Base-by-base conservation (phyloP, 2,888 invertebrate species). In the Tanypteryx hageni region DNA sequence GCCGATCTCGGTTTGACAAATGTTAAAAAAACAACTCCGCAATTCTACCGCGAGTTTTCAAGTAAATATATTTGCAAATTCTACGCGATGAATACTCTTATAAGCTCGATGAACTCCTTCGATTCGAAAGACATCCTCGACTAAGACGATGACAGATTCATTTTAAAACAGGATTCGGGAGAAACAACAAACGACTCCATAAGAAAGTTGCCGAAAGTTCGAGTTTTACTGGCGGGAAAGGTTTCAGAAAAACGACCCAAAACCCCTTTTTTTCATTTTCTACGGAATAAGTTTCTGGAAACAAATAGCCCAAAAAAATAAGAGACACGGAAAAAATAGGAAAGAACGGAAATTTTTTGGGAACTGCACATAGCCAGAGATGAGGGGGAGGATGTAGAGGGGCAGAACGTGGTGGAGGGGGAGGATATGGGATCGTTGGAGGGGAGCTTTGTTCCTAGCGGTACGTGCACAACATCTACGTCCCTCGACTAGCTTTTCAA, bases 261-360 rank as follows among this genome's bases (percentile, higher is more conserved):
- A 44, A 44, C 5, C 44, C 18, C n/a, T n/a, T n/a, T 61, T 13
- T 86, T 86, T 59, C 61, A 31, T 86, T 58, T 18, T 31, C 31
- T 27, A 11, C 5, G 10, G 64, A 86, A 86, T 86, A 86, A 86
- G 86, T 86, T 86, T 86, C 61, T 18, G 18, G 18, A 18, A 86
- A 27, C 59, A 61, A 59, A 86, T 31, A 86, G 9, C 56, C 10
- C n/a, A 82, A 86, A 31, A n/a, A 7, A 31, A 27, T 16, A 16
- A 61, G 14, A 86, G 31, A 22, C 16, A 86, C 10, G 61, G 27
- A 31, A 18, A 31, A 86, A 86, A 59, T 59, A 86, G 61, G 58
- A 61, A n/a, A 61, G 61, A 31, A 31, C 9, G 27, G 59, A 59
- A 58, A 61, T 59, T 64, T 31, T 59, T 22, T 16, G 16, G 61